Conservation (phyloP, 2,888 invertebrate species). For the Muschampia plurimacula region DNA sequence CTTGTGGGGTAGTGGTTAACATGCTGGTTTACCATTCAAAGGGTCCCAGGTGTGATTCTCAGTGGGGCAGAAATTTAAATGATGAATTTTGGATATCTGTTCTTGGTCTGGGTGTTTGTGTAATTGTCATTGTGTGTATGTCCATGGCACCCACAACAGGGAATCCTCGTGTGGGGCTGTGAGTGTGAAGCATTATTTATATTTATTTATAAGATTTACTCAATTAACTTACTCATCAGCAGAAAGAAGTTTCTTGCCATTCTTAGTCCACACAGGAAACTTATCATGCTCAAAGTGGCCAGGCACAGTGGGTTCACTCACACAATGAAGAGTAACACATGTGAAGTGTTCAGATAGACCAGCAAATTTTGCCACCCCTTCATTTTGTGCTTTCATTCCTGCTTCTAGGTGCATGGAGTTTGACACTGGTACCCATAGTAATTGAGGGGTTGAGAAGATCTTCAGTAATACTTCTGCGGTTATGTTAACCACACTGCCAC, state of each 20-base stretch:
- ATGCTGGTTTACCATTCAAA: no score
- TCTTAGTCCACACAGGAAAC: constrained; percentile 92
- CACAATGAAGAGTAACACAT: constrained; percentile 88
- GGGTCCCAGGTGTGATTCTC: no score
- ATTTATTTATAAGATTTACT: no score
- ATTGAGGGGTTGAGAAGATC: constrained; percentile 85
- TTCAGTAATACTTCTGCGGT: constrained; percentile 90
- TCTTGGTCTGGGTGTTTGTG: no score
- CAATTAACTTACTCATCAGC: constrained; percentile 72
- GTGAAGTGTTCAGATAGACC: constrained; percentile 83
- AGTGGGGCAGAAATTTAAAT: no score
- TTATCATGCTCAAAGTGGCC: constrained; percentile 90
- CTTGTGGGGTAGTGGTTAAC: no score
- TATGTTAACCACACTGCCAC: constrained; percentile 93
- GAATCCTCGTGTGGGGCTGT: no score
- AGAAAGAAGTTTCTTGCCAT: constrained; percentile 89
- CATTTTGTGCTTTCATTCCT: constrained; percentile 87
- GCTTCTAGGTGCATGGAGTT: constrained; percentile 88
- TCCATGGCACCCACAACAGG: no score
- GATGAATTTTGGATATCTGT: no score
- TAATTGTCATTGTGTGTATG: no score
- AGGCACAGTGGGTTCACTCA: constrained; percentile 87
- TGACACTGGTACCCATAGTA: constrained; percentile 90
- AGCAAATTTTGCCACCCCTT: constrained; percentile 89
- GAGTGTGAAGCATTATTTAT: no score